Conservation (phyloP, 2,113 vertebrate genomes). For the Crotalus viridis region DNA sequence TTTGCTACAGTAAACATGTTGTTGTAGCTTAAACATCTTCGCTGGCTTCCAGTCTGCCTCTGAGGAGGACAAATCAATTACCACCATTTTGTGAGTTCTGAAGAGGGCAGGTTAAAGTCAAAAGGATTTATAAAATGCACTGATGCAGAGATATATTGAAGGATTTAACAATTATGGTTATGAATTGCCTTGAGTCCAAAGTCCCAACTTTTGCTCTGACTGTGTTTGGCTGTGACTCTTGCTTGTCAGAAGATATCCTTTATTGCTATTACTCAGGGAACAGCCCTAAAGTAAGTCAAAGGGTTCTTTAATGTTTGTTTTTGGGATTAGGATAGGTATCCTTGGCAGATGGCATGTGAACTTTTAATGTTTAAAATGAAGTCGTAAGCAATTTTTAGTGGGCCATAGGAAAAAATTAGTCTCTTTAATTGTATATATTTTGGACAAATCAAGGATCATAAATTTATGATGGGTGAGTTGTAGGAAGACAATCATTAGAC, state of each 20-base stretch:
- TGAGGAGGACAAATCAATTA: not conserved
- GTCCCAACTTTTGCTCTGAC: not conserved
- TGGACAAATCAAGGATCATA: not conserved
- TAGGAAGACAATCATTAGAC: not conserved
- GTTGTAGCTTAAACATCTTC: not conserved
- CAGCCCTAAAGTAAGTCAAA: not conserved
- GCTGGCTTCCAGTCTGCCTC: not conserved
- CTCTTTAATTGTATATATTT: not conserved
- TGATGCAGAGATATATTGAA: not conserved
- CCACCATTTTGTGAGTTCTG: not conserved
- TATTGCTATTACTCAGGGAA: not conserved
- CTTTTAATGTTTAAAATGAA: not conserved
- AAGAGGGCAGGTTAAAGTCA: not conserved
- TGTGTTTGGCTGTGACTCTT: not conserved
- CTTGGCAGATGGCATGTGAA: not conserved
- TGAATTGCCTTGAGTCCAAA: not conserved
- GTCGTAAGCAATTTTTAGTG: not conserved
- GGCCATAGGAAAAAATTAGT: not conserved
- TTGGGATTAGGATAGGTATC: not conserved
- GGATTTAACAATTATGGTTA: not conserved
- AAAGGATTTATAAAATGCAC: not conserved
- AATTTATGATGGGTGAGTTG: not conserved
- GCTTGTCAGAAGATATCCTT: not conserved
- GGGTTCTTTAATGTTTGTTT: not conserved
- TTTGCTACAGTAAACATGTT: not conserved